Conservation (phyloP, 2,888 invertebrate genomes). For the Ametastegia equiseti region DNA sequence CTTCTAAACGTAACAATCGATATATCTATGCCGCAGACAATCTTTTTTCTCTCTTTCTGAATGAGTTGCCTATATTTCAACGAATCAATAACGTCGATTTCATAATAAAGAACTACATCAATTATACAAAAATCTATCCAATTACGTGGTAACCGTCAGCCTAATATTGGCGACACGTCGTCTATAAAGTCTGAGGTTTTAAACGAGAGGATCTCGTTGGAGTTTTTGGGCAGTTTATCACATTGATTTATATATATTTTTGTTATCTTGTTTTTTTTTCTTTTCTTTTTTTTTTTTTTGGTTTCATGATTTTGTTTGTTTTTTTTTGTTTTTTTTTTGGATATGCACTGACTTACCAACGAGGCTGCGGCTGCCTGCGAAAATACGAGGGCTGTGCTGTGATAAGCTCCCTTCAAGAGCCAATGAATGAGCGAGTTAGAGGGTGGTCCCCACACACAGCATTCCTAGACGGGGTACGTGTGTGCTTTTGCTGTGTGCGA, state of each 20-base stretch:
- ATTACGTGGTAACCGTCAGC: no score
- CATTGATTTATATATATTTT: no score
- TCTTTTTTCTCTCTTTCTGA: background rate
- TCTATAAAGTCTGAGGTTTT: background rate
- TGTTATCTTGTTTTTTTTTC: background rate
- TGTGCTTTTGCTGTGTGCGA: conserved; percentile 73
- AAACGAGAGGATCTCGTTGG: conserved; percentile 14
- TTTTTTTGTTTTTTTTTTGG: conserved; percentile 63
- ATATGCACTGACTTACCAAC: conserved; percentile 72
- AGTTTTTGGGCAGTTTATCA: background rate
- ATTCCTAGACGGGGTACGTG: conserved; percentile 67
- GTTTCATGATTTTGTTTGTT: conserved; percentile 53
- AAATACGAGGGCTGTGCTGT: conserved; percentile 72
- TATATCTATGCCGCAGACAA: background rate
- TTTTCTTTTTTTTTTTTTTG: conserved; percentile 43
- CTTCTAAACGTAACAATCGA: background rate
- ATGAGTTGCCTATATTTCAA: background rate
- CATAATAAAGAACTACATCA: no score
- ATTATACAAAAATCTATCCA: background rate
- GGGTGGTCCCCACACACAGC: conserved; percentile 71
- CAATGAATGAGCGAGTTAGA: conserved; percentile 71
- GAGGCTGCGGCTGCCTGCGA: conserved; percentile 70
- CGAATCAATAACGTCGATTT: background rate
- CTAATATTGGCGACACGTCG: background rate
- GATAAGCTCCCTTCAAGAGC: conserved; percentile 73